Percentiles rank a stretch among this genome's conserved stretches.
Evolutionary conservation across 1,140 invertebrate genomes (phyloP).

Genomic region (Solenopsis invicta): DNA sequence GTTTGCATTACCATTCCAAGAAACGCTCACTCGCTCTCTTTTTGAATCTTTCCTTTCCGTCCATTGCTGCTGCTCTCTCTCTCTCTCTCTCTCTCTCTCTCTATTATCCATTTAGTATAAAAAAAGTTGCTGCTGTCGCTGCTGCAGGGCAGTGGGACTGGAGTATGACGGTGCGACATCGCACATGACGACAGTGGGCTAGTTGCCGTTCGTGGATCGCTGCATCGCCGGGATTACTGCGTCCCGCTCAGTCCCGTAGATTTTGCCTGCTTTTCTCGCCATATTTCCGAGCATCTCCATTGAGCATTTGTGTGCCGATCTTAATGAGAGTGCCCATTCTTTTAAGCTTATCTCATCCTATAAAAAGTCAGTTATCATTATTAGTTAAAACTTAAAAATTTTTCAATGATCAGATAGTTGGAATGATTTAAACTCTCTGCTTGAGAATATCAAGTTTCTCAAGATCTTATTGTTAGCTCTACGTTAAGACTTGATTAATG

Average conservation of each 20-base stretch:
- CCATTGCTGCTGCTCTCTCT: slow-evolving; percentile 12
- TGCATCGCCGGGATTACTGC: slow-evolving; percentile 85
- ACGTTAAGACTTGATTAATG: neutral
- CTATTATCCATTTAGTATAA: slow-evolving; percentile 80
- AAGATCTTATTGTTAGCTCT: neutral
- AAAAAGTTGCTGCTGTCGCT: slow-evolving; percentile 83
- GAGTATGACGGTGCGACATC: slow-evolving; percentile 71
- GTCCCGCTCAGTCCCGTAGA: slow-evolving; percentile 94
- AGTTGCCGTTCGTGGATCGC: slow-evolving; percentile 88
- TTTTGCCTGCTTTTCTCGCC: slow-evolving; percentile 98
- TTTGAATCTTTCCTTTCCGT: slow-evolving; percentile 48
- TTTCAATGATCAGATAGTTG: neutral
- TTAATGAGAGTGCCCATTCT: slow-evolving; percentile 96
- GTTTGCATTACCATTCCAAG: neutral
- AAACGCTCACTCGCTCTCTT: neutral
- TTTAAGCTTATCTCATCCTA: slow-evolving; percentile 98
- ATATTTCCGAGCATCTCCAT: slow-evolving; percentile 96
- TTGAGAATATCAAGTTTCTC: neutral
- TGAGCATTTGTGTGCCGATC: slow-evolving; percentile 96
- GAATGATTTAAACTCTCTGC: neutral
- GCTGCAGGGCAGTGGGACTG: slow-evolving; percentile 84
- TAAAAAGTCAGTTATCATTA: slow-evolving; percentile 48
- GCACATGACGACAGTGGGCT: slow-evolving; percentile 72
- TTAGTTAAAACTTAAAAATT: neutral
- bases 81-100: too few species aligned